Evolutionary conservation across 2,797 vertebrate species (phyloP).

Genomic region (Sebastes baramenuke): DNA sequence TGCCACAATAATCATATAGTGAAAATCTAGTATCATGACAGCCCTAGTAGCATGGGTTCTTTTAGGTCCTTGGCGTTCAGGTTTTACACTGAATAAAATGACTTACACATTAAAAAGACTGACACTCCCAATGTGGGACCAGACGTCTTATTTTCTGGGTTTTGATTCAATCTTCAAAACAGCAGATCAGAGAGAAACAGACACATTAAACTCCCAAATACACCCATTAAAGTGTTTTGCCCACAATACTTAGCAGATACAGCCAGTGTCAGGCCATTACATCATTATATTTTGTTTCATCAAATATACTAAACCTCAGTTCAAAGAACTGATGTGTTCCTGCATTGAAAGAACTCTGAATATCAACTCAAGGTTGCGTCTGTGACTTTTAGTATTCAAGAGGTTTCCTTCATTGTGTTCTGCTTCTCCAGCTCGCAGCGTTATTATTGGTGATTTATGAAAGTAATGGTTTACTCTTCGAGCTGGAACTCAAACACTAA

Average conservation of each 20-base stretch:
- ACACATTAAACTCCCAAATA: neutral
- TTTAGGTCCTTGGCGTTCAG: neutral
- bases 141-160: neutral
- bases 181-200: neutral
- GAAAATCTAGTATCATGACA: neutral
- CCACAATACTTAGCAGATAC: neutral
- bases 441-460: neutral
- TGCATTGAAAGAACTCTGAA: neutral
- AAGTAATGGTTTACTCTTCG: constrained; percentile 7
- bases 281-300: constrained; percentile 21
- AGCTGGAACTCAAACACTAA: neutral
- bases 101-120: neutral
- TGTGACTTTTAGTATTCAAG: constrained; percentile 9
- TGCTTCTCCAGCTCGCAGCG: neutral
- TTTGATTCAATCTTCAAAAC: neutral
- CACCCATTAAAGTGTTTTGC: neutral
- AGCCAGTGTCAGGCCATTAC: constrained; percentile 5
- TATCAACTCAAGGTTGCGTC: constrained; percentile 34
- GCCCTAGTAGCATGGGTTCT: neutral
- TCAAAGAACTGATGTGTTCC: neutral
- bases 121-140: neutral
- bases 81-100: neutral
- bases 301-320: neutral
- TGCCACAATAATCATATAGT: neutral
- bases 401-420: neutral